Evolutionary conservation across 2,113 vertebrate species (phyloP).

Genomic region (Lepidothrix coronata): DNA sequence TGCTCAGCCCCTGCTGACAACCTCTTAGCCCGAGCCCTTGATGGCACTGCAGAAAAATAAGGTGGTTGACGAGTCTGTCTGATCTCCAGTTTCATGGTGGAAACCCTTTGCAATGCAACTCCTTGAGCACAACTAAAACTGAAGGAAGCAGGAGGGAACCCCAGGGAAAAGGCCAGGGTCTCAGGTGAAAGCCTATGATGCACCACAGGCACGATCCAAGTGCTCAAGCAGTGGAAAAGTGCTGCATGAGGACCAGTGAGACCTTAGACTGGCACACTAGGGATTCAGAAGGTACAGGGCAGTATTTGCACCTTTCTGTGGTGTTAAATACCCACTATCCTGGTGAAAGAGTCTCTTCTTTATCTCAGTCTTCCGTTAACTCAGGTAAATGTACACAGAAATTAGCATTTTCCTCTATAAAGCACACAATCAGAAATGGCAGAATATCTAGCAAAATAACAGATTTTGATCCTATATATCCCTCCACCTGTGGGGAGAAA

Average conservation of each 20-base stretch:
- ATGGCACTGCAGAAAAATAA: background rate
- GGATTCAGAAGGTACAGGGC: background rate
- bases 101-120: background rate
- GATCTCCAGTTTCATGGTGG: background rate
- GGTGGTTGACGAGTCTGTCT: background rate
- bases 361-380: background rate
- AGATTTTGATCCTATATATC: background rate
- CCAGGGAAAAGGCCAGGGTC: background rate
- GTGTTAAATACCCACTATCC: background rate
- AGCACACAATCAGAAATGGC: background rate
- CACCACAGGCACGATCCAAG: background rate
- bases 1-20: background rate
- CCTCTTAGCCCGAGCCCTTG: background rate
- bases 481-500: background rate
- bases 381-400: conserved; percentile 14
- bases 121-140: background rate
- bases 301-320: background rate
- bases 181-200: background rate
- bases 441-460: conserved; percentile 52
- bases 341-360: background rate
- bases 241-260: background rate
- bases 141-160: background rate
- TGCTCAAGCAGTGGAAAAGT: background rate
- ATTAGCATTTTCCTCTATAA: background rate
- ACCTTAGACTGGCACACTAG: background rate